Evolutionary conservation across 2,797 vertebrate species (phyloP).

Genomic region (Hafferia zeledoni): DNA sequence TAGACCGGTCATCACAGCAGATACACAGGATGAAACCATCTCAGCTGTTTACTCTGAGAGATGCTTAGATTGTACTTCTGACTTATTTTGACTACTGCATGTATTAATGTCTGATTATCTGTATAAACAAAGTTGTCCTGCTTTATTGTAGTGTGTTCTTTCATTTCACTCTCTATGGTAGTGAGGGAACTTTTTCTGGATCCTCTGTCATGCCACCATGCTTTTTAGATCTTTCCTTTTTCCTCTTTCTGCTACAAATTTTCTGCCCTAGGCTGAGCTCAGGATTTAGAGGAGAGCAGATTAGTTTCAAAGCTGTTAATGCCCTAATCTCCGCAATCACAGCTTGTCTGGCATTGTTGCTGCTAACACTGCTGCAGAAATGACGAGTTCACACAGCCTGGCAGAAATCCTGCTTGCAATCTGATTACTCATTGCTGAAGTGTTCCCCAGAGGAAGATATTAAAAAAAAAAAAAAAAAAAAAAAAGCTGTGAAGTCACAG

Average conservation of each 20-base stretch:
- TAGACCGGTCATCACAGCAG: background rate
- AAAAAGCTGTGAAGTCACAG: background rate
- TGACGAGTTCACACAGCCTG: background rate
- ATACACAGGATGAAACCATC: background rate
- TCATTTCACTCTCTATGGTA: background rate
- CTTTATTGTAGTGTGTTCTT: background rate
- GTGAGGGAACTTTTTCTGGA: background rate
- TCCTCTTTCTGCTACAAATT: background rate
- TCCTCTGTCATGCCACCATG: background rate
- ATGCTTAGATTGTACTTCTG: background rate
- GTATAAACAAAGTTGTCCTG: background rate
- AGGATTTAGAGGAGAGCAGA: background rate
- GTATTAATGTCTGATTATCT: background rate
- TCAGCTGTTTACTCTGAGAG: background rate
- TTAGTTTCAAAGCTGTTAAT: constrained; percentile 3
- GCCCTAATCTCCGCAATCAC: background rate
- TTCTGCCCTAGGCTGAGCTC: background rate
- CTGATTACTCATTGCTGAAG: background rate
- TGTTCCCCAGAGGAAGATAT: background rate
- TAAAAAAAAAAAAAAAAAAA: background rate
- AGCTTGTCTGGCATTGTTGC: background rate
- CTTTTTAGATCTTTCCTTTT: background rate
- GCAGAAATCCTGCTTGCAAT: background rate
- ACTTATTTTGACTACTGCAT: background rate
- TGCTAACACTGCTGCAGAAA: background rate